Percentiles rank a stretch among this genome's conserved stretches.
phyloP scores from a whole-genome alignment of 2,888 invertebrate genomes.

The Callinectes sapidus region DNA sequence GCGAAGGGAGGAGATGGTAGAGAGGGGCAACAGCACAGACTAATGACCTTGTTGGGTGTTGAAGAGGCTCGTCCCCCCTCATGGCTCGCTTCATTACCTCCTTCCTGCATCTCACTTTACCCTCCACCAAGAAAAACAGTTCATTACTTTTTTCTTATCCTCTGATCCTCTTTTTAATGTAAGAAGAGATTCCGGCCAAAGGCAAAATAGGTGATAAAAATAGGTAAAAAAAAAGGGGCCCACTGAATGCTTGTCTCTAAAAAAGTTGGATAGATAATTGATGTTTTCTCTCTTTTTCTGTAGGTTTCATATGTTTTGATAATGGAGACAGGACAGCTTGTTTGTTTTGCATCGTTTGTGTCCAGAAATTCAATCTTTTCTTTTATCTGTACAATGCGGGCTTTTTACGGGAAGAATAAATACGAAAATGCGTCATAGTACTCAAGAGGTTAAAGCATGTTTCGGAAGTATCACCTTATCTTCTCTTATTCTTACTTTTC shows the following conservation, averaged over 20 bases:
- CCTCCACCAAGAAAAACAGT: not conserved
- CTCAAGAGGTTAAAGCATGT: too few relatives aligned
- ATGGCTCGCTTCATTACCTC: not conserved
- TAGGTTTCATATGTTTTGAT: not conserved
- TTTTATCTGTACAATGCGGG: too few relatives aligned
- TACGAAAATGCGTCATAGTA: too few relatives aligned
- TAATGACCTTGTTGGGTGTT: not conserved
- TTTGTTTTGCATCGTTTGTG: not conserved
- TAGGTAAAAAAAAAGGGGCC: too few relatives aligned
- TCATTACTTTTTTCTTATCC: not conserved
- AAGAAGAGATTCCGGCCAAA: too few relatives aligned
- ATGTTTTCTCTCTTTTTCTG: too few relatives aligned
- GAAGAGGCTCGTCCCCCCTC: slow-evolving; percentile 11
- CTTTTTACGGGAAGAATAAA: too few relatives aligned
- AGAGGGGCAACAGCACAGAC: not conserved
- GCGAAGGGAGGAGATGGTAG: not conserved
- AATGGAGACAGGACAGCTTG: not conserved
- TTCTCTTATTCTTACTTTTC: not conserved
- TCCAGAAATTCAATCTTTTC: not conserved
- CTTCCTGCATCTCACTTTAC: not conserved
- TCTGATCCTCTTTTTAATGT: too few relatives aligned
- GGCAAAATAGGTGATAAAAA: too few relatives aligned
- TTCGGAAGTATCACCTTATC: not conserved
- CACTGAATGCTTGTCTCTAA: too few relatives aligned
- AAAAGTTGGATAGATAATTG: too few relatives aligned